A percentile compares a stretch with the other conserved stretches of the same genome.
Conservation (phyloP, 2,888 invertebrate genomes). For the Artemia sp. region DNA sequence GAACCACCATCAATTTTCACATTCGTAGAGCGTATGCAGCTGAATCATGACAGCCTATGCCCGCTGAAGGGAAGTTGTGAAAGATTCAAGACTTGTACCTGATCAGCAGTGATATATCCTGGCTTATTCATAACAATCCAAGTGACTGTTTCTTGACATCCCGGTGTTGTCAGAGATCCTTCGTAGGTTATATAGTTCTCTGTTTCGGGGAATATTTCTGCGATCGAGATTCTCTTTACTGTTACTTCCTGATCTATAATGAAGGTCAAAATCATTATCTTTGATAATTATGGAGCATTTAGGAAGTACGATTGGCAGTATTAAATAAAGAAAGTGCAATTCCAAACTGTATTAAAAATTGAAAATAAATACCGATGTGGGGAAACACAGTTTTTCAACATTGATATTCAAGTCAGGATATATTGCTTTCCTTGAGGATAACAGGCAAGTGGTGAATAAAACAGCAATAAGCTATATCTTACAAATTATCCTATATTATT, state of each 20-base stretch:
- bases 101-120: conserved; percentile 90
- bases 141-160: conserved; percentile 94
- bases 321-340: too few species aligned
- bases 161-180: conserved; percentile 88
- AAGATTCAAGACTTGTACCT: conserved; percentile 42
- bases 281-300: too few species aligned
- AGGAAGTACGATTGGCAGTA: too few species aligned
- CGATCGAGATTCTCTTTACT: conserved; percentile 65
- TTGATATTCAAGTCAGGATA: too few species aligned
- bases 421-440: too few species aligned
- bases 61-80: background rate
- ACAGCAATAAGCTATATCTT: too few species aligned
- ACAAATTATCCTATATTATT: too few species aligned
- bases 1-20: background rate
- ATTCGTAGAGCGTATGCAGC: background rate
- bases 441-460: too few species aligned
- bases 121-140: conserved; percentile 97
- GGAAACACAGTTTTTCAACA: too few species aligned
- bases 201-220: conserved; percentile 75
- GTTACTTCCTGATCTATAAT: conserved; percentile 58
- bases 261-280: background rate
- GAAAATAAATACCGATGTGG: too few species aligned
- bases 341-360: too few species aligned
- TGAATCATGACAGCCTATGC: background rate
- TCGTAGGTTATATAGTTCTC: conserved; percentile 97